Percentiles rank a stretch among this genome's conserved stretches.
Conservation (phyloP, 2,113 vertebrate genomes). For the Petaurus breviceps region DNA sequence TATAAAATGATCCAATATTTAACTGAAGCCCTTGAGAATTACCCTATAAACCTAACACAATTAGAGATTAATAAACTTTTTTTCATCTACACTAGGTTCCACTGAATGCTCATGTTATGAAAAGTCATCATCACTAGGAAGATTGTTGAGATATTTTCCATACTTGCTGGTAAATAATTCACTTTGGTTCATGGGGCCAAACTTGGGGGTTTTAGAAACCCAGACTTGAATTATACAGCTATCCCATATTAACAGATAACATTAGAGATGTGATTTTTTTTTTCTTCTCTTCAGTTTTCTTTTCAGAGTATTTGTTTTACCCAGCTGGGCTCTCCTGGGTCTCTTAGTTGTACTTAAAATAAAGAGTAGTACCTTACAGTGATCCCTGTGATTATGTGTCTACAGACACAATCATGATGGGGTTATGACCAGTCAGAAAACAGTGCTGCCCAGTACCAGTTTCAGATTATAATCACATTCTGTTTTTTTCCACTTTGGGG, state of each 20-base stretch:
- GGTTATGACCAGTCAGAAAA: background rate
- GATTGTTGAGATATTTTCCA: background rate
- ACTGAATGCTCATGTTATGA: constrained; percentile 54
- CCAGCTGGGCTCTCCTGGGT: background rate
- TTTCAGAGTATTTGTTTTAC: background rate
- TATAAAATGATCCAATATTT: constrained; percentile 31
- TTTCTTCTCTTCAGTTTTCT: background rate
- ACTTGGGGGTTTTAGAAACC: background rate
- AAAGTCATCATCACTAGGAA: background rate
- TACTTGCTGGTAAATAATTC: background rate
- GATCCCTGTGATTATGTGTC: background rate
- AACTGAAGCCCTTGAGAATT: constrained; percentile 42
- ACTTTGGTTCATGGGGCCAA: background rate
- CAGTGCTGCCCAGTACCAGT: background rate
- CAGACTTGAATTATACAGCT: background rate
- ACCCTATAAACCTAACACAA: constrained; percentile 12
- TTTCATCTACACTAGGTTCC: constrained; percentile 13
- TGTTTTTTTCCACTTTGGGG: background rate
- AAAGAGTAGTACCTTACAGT: background rate
- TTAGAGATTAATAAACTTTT: constrained; percentile 38
- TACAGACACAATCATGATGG: background rate
- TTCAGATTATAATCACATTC: background rate
- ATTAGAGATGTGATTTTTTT: background rate
- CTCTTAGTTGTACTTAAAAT: background rate
- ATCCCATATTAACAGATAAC: background rate